Evolutionary conservation across 2,888 invertebrate genomes (phyloP), one percentile per base, ranked within the genome.

Genomic region (Craniophora ligustri): DNA sequence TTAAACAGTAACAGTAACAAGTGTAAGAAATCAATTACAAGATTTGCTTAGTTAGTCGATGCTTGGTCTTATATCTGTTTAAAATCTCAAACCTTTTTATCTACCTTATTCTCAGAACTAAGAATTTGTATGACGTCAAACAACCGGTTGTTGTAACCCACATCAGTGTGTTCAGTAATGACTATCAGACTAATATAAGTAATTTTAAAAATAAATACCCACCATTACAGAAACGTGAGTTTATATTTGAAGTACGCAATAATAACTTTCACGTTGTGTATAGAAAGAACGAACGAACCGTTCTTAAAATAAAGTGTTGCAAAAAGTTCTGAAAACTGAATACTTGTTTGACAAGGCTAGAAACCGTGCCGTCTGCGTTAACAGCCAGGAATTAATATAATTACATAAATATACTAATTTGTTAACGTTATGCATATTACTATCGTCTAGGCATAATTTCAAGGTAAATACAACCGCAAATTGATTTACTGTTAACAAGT

Each of bases 51-150:
- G n/a, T 26, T 4, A n/a, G 26, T 26, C n/a, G 10, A 26, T 23
- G 10, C 23, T 26, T 26, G 23, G n/a, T n/a, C n/a, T n/a, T n/a
- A 26, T 26, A 4, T 26, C 10, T 4, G 26, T 26, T n/a, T 26
- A 3, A 26, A 26, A n/a, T n/a, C 26, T 32, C 6, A 28, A 32
- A 36, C 10, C 4, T 34, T 14, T 14, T 6, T 16, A 18, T 10
- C 2, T 14, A 35, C 3, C 26, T 31, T 44, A 36, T 45, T 40
- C 23, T 23, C 10, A 16, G 14, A 36, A 38, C 18, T 41, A 30
- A 38, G 30, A 14, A 47, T 14, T 62, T 36, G 18, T 10, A 32
- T 60, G 56, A 56, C 60, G 56, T 56, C 56, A 62, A 56, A 39
- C 13, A 18, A 30, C 41, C 13, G 18, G 47, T 41, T 46, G 14